These are phyloP conservation scores for Hydrolagus colliei DNA, from an alignment of 2,797 vertebrate species.

Conservation along the genomic window DNA sequence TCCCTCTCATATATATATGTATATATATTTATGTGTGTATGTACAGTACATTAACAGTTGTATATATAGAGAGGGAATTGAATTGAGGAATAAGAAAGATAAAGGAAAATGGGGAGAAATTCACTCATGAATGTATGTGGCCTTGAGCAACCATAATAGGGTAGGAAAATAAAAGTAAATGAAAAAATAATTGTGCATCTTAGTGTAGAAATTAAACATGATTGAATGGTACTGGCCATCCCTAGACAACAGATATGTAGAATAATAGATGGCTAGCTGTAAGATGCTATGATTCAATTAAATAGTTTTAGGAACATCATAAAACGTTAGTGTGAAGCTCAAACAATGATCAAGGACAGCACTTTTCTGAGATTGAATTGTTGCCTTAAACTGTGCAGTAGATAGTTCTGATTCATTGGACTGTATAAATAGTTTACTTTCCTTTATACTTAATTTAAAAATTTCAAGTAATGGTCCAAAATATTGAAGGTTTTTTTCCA, in stretches of 20 bases:
- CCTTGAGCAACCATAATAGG: background rate
- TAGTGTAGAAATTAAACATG: slow-evolving; percentile 4
- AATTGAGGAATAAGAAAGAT: too few species aligned
- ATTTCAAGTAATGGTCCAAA: too few species aligned
- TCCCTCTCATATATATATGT: too few species aligned
- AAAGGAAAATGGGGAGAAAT: background rate
- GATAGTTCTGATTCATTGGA: too few species aligned
- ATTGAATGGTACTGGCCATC: background rate
- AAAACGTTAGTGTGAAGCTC: background rate
- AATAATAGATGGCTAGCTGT: background rate
- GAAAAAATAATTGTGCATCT: background rate
- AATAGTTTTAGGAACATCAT: background rate
- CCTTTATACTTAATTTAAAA: too few species aligned
- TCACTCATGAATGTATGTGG: background rate
- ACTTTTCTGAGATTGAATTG: background rate
- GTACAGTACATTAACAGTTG: too few species aligned
- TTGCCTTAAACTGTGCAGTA: too few species aligned
- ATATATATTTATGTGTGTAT: too few species aligned
- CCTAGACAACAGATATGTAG: background rate
- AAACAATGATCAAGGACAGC: background rate
- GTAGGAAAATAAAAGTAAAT: background rate
- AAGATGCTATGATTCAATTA: slow-evolving; percentile 1
- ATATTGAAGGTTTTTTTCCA: too few species aligned
- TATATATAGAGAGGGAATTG: too few species aligned
- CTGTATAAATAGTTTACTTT: too few species aligned